Evolutionary conservation across 2,888 invertebrate genomes (phyloP).

Genomic region (Teleiodes luculella): DNA sequence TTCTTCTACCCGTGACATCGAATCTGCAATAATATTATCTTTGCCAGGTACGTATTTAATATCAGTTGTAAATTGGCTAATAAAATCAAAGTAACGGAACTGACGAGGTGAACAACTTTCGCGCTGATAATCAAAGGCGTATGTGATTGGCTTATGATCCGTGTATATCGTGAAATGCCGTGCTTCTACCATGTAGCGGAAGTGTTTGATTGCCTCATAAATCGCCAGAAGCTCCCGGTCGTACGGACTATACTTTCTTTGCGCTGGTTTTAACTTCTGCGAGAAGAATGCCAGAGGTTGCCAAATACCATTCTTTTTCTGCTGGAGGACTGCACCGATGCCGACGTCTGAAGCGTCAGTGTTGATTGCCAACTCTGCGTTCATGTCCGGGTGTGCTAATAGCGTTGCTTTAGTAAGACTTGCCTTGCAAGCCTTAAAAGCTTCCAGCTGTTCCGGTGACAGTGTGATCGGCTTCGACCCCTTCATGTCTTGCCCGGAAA

Average conservation of each 20-base stretch:
- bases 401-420: conserved; percentile 9
- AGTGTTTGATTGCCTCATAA: conserved; percentile 26
- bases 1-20: conserved; percentile 28
- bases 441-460: conserved; percentile 5
- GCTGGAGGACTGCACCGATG: conserved; percentile 43
- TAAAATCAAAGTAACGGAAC: conserved; percentile 36
- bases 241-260: conserved; percentile 17
- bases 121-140: neutral
- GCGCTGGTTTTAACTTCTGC: conserved; percentile 31
- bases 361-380: conserved; percentile 29
- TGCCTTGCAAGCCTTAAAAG: conserved; percentile 3
- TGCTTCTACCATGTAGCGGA: neutral
- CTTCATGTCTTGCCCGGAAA: neutral
- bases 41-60: conserved; percentile 35
- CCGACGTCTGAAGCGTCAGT: conserved; percentile 42
- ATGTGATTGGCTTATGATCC: neutral
- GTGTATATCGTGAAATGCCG: neutral
- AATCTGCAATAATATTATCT: conserved; percentile 37
- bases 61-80: too few species aligned
- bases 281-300: conserved; percentile 28
- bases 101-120: conserved; percentile 39
- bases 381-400: conserved; percentile 24
- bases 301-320: neutral
- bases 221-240: conserved; percentile 15
- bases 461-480: neutral